Percentiles rank a stretch among this genome's conserved stretches.
These are phyloP conservation scores for Metallyticus violacea DNA, from an alignment of 2,888 invertebrate genomes.

Conservation along the genomic window DNA sequence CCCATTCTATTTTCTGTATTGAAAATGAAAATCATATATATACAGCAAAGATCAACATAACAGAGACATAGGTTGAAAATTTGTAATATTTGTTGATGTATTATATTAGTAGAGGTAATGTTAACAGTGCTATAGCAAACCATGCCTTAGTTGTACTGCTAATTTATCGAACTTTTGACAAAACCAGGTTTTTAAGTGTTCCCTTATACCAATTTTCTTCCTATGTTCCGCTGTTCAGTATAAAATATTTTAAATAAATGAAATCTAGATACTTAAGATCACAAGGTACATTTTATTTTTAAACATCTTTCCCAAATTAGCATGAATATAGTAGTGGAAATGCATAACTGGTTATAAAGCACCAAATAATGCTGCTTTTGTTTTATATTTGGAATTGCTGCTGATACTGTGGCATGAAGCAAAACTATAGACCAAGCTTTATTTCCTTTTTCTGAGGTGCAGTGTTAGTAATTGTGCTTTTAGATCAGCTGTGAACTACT, in stretches of 20 bases:
- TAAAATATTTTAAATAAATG: conserved; percentile 15
- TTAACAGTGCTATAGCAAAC: background rate
- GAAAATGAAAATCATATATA: background rate
- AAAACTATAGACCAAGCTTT: background rate
- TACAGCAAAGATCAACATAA: background rate
- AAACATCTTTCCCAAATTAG: background rate
- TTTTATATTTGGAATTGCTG: background rate
- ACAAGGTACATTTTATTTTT: background rate
- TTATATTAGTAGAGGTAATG: background rate
- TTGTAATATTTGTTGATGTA: background rate
- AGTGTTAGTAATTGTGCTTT: background rate
- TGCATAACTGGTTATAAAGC: background rate
- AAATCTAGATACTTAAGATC: background rate
- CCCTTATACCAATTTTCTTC: background rate
- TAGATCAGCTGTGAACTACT: too few species aligned
- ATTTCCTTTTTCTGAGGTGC: background rate
- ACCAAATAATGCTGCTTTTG: background rate
- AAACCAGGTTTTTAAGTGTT: background rate
- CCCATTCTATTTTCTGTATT: background rate
- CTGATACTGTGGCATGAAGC: background rate
- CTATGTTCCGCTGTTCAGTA: conserved; percentile 15
- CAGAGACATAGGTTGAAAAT: conserved; percentile 18
- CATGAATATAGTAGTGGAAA: background rate
- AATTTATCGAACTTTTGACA: background rate
- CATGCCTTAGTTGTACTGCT: background rate